A percentile compares a stretch with the other conserved stretches of the same genome.
Evolutionary conservation across 2,797 vertebrate genomes (phyloP).

Genomic region (Pseudochaenichthys georgianus): DNA sequence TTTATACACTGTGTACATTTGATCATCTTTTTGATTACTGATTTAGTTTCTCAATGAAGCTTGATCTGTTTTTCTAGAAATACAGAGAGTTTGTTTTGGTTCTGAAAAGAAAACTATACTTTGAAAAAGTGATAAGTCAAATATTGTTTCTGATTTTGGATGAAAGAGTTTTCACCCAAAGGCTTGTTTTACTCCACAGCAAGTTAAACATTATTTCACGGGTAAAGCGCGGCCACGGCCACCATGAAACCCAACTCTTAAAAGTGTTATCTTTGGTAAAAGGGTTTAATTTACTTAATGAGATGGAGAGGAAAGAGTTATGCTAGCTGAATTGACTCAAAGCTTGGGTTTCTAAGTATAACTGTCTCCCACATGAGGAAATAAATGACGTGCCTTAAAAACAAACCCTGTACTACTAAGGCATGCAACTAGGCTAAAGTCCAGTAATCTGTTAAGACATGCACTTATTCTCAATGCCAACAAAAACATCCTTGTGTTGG

Average conservation of each 20-base stretch:
- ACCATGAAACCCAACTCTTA: constrained; percentile 51
- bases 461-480: constrained; percentile 67
- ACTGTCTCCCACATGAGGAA: constrained; percentile 54
- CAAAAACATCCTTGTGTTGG: constrained; percentile 72
- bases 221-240: constrained; percentile 30
- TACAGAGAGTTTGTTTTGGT: constrained; percentile 49
- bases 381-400: constrained; percentile 63
- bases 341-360: constrained; percentile 63
- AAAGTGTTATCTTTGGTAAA: constrained; percentile 68
- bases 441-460: constrained; percentile 68
- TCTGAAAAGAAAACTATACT: constrained; percentile 48
- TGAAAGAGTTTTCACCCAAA: constrained; percentile 61
- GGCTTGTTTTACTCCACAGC: constrained; percentile 60
- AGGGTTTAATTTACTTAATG: constrained; percentile 70
- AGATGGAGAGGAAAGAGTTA: constrained; percentile 53
- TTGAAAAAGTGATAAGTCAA: constrained; percentile 64
- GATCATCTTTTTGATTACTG: constrained; percentile 33
- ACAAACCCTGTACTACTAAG: constrained; percentile 48
- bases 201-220: constrained; percentile 64
- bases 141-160: constrained; percentile 67
- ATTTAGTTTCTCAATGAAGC: constrained; percentile 47
- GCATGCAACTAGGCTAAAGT: constrained; percentile 57
- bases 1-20: constrained; percentile 30
- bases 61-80: constrained; percentile 51
- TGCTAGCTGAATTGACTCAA: constrained; percentile 40